A percentile compares a stretch with the other conserved stretches of the same genome.
Evolutionary conservation across 2,888 invertebrate species (phyloP).

Genomic region (Criorhina ranunculi): DNA sequence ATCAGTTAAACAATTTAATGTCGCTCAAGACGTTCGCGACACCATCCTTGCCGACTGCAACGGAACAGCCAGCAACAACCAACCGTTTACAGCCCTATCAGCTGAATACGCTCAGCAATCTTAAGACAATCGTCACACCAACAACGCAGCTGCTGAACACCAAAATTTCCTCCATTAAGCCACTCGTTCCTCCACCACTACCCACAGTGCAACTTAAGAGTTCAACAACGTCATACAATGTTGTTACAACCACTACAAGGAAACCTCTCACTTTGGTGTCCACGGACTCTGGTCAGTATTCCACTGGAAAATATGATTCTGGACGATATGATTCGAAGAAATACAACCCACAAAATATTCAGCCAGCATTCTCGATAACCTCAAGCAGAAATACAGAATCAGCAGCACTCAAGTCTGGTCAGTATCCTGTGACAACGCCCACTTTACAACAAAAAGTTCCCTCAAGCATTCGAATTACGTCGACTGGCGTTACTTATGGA

Average conservation of each 20-base stretch:
- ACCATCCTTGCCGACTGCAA: slow-evolving; percentile 4
- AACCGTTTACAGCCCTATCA: slow-evolving; percentile 32
- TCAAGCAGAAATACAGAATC: neutral
- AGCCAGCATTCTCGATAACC: neutral
- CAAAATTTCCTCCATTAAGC: neutral
- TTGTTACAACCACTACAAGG: neutral
- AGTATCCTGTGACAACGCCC: slow-evolving; percentile 9
- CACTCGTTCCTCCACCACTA: neutral
- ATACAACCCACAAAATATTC: slow-evolving; percentile 13
- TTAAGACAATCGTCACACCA: neutral
- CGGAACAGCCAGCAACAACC: neutral
- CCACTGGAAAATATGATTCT: slow-evolving; percentile 32
- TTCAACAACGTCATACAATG: neutral
- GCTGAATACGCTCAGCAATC: neutral
- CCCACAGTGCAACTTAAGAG: slow-evolving; percentile 11
- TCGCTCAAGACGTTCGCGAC: neutral
- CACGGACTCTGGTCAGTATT: slow-evolving; percentile 26
- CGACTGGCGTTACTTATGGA: neutral
- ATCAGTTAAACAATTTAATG: slow-evolving; percentile 41
- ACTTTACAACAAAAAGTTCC: neutral
- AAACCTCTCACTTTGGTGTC: neutral
- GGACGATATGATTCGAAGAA: slow-evolving; percentile 27
- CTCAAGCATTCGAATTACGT: neutral
- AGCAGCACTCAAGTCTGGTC: neutral
- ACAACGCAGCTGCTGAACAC: neutral